phyloP scores from a whole-genome alignment of 2,888 invertebrate species.

The Zelleria hepariella region DNA sequence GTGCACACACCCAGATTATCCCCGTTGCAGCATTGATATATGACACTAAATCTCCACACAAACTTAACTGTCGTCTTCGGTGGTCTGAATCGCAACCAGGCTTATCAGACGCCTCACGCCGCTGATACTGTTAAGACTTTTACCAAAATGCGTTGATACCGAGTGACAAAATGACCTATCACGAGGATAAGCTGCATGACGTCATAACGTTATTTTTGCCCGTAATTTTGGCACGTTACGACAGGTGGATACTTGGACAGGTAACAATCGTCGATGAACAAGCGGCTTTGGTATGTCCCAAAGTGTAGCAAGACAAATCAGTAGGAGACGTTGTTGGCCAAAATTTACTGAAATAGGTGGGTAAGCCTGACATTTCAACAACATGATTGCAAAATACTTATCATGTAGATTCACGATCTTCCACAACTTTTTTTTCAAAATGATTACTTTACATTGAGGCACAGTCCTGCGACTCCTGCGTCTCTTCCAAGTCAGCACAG shows the following conservation, averaged over 20 bases:
- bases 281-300: not conserved
- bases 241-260: not conserved
- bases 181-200: conserved; percentile 1
- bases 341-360: not conserved
- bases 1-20: conserved; percentile 40
- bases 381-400: too few relatives aligned
- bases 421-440: too few relatives aligned
- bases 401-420: too few relatives aligned
- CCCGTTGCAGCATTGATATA: conserved; percentile 46
- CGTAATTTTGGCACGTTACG: not conserved
- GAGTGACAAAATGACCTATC: not conserved
- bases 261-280: conserved; percentile 2
- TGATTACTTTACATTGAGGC: too few relatives aligned
- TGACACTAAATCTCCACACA: not conserved
- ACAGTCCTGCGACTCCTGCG: too few relatives aligned
- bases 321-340: not conserved
- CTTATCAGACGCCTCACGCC: not conserved
- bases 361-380: too few relatives aligned
- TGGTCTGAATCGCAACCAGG: not conserved
- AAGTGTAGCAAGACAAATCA: not conserved
- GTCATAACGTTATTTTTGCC: not conserved
- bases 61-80: not conserved
- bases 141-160: not conserved
- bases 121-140: not conserved
- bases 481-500: too few relatives aligned